Conservation (phyloP, 2,797 vertebrate species). For the Vespertilio murinus region DNA sequence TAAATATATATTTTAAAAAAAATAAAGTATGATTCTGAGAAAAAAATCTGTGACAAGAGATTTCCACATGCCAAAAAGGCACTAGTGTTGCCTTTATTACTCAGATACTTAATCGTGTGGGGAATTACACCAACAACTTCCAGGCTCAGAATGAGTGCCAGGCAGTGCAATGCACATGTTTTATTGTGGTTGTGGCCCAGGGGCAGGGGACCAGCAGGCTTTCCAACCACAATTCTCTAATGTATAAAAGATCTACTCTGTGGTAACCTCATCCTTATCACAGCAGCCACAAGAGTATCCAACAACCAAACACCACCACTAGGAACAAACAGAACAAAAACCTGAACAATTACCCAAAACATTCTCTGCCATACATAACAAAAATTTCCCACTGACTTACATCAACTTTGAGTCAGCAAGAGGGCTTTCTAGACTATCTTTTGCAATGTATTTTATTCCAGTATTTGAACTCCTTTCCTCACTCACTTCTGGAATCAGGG, state of each 20-base stretch:
- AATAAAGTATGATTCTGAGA: conserved; percentile 9
- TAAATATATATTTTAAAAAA: too few species aligned
- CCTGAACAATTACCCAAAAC: neutral
- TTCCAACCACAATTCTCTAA: conserved; percentile 9
- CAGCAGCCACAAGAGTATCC: neutral
- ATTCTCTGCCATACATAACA: neutral
- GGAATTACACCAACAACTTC: conserved; percentile 14
- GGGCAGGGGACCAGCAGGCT: neutral
- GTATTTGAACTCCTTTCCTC: conserved; percentile 1
- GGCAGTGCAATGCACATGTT: neutral
- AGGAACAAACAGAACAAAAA: neutral
- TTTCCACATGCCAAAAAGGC: conserved; percentile 2
- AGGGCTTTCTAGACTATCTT: neutral
- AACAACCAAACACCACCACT: neutral
- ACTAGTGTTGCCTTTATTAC: conserved; percentile 9
- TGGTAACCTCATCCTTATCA: neutral
- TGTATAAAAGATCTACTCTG: neutral
- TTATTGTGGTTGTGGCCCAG: neutral
- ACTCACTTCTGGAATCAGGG: neutral
- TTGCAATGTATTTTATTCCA: neutral
- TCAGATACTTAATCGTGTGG: neutral
- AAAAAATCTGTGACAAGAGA: conserved; percentile 25
- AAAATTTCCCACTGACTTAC: neutral
- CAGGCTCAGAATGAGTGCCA: neutral
- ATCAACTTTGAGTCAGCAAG: neutral